Percentiles rank a stretch among this genome's conserved stretches.
These are phyloP conservation scores for Saccostrea cuccullata DNA, from an alignment of 1,140 invertebrate genomes.

Conservation along the genomic window DNA sequence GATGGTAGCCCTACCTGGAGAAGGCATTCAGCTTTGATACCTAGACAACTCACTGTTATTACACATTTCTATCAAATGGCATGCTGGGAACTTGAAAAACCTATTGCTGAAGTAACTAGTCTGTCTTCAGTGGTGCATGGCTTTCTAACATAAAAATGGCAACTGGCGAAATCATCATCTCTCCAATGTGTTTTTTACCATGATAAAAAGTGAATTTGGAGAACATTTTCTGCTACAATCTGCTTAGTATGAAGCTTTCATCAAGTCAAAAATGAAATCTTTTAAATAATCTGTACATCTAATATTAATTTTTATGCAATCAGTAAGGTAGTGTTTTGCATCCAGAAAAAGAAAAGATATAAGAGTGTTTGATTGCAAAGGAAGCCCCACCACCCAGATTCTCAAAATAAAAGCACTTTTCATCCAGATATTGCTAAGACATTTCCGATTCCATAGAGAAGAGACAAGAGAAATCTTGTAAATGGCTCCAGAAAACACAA, in stretches of 20 bases:
- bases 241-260: slow-evolving; percentile 20
- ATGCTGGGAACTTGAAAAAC: slow-evolving; percentile 37
- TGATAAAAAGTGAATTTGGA: background rate
- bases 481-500: slow-evolving; percentile 33
- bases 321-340: no score
- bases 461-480: slow-evolving; percentile 21
- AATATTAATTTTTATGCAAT: no score
- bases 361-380: background rate
- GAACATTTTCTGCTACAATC: slow-evolving; percentile 21
- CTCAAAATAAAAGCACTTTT: background rate
- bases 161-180: slow-evolving; percentile 33
- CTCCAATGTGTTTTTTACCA: slow-evolving; percentile 5
- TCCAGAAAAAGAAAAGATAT: no score
- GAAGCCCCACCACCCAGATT: background rate
- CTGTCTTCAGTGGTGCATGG: slow-evolving; percentile 18
- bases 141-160: slow-evolving; percentile 36
- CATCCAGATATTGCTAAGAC: background rate
- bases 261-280: background rate
- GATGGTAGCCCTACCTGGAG: background rate
- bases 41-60: slow-evolving; percentile 24
- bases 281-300: no score
- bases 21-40: slow-evolving; percentile 19
- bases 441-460: slow-evolving; percentile 6
- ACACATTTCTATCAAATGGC: slow-evolving; percentile 35
- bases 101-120: slow-evolving; percentile 2